Evolutionary conservation across 2,888 invertebrate species (phyloP).

Genomic region (Caenorhabditis becei): DNA sequence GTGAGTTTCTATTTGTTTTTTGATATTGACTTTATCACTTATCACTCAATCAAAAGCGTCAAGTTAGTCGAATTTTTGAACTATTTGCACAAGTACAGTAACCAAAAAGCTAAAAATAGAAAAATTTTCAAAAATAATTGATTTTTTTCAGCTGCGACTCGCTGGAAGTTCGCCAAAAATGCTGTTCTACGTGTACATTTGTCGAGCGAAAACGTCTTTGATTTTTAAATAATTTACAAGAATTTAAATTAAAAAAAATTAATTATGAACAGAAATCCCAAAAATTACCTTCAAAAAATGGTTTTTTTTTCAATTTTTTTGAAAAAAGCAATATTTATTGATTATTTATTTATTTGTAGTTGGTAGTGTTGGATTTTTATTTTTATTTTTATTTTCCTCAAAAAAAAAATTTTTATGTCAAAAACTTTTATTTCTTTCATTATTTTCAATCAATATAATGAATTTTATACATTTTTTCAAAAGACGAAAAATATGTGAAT

Average conservation of each 20-base stretch:
- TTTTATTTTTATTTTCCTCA: conserved; percentile 21
- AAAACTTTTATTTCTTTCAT: too few relatives aligned
- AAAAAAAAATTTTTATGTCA: not conserved
- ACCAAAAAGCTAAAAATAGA: conserved; percentile 1
- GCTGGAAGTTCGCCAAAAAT: conserved; percentile 73
- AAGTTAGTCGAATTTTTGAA: not conserved
- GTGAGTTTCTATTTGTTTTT: conserved; percentile 67
- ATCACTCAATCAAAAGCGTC: conserved; percentile 1
- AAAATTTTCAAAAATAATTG: not conserved
- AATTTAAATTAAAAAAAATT: not conserved
- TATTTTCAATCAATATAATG: too few relatives aligned
- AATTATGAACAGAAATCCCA: not conserved
- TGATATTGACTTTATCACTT: conserved; percentile 49
- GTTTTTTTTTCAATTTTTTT: too few relatives aligned
- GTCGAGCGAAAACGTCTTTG: conserved; percentile 57
- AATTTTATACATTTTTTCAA: too few relatives aligned
- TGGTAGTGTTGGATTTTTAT: not conserved
- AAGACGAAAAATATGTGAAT: too few relatives aligned
- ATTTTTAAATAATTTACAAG: not conserved
- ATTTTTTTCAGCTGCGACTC: conserved; percentile 74
- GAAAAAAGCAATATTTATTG: too few relatives aligned
- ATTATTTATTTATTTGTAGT: too few relatives aligned
- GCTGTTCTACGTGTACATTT: conserved; percentile 74
- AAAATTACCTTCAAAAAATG: conserved; percentile 4
- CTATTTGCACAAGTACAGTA: conserved; percentile 29